Conservation (phyloP, 2,113 vertebrate species). For the Mustelus asterias region DNA sequence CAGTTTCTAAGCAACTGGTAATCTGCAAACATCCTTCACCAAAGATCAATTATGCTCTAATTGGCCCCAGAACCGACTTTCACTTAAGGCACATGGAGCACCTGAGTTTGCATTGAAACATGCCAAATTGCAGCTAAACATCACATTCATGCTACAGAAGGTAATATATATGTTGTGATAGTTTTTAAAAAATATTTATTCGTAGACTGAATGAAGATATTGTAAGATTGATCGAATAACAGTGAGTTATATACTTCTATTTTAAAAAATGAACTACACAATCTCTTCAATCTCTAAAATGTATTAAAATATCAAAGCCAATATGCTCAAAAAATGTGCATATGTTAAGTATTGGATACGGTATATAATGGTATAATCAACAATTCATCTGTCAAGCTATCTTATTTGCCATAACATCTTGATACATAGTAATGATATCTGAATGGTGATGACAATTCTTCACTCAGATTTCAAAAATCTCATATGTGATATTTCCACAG, state of each 20-base stretch:
- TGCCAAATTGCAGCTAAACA: not conserved
- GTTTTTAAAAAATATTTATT: not conserved
- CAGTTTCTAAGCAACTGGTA: not conserved
- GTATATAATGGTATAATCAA: constrained; percentile 42
- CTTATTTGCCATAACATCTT: constrained; percentile 54
- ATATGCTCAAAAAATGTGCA: constrained; percentile 31
- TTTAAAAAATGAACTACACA: not conserved
- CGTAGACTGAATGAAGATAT: not conserved
- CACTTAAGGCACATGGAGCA: not conserved
- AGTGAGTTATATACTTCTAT: not conserved
- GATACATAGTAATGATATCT: constrained; percentile 54
- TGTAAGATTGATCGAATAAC: not conserved
- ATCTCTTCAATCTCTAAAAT: not conserved
- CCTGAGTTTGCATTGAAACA: not conserved
- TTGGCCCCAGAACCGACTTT: not conserved
- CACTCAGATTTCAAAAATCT: constrained; percentile 58
- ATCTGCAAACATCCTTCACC: not conserved
- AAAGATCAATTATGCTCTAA: not conserved
- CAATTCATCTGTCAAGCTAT: constrained; percentile 52
- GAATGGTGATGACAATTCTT: constrained; percentile 53
- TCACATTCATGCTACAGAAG: not conserved
- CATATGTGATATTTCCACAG: constrained; percentile 65
- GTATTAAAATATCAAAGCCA: not conserved
- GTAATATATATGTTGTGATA: not conserved
- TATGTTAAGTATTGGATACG: constrained; percentile 32